Percentiles rank a stretch among this genome's conserved stretches.
These are phyloP conservation scores for Oryzias sinensis DNA, from an alignment of 2,797 vertebrate species.

Conservation along the genomic window DNA sequence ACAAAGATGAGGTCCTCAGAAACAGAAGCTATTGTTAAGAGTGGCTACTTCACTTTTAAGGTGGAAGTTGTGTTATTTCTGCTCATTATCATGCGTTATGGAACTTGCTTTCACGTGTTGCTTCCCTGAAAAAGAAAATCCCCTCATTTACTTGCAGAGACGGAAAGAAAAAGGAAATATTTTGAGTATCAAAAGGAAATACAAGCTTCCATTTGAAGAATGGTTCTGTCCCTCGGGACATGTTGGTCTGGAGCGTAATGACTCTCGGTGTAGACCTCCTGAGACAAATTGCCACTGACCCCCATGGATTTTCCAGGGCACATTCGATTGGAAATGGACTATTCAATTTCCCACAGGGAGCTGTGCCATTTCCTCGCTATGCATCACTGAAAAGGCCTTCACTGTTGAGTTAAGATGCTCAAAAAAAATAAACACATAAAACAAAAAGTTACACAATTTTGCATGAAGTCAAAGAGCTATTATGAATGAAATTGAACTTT, in stretches of 20 bases:
- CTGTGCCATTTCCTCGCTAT: constrained; percentile 59
- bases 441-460: neutral
- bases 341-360: constrained; percentile 75
- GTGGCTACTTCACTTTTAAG: constrained; percentile 22
- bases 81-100: constrained; percentile 18
- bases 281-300: constrained; percentile 77
- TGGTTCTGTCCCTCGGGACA: constrained; percentile 54
- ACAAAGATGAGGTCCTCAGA: constrained; percentile 41
- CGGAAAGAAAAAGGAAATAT: constrained; percentile 25
- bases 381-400: constrained; percentile 60
- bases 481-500: too few relatives aligned
- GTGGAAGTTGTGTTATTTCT: constrained; percentile 14
- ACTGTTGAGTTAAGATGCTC: constrained; percentile 35
- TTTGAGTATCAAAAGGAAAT: constrained; percentile 51
- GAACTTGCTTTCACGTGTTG: constrained; percentile 22
- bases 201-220: constrained; percentile 54
- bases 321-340: constrained; percentile 74
- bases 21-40: constrained; percentile 47
- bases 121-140: constrained; percentile 14
- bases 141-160: constrained; percentile 25
- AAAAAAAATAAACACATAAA: constrained; percentile 6
- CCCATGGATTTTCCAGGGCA: constrained; percentile 71
- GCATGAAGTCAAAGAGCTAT: too few relatives aligned
- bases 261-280: constrained; percentile 63
- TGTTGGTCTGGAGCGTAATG: constrained; percentile 69